These are phyloP conservation scores for Zalophus californianus DNA, from an alignment of 2,797 vertebrate genomes.

Conservation along the genomic window DNA sequence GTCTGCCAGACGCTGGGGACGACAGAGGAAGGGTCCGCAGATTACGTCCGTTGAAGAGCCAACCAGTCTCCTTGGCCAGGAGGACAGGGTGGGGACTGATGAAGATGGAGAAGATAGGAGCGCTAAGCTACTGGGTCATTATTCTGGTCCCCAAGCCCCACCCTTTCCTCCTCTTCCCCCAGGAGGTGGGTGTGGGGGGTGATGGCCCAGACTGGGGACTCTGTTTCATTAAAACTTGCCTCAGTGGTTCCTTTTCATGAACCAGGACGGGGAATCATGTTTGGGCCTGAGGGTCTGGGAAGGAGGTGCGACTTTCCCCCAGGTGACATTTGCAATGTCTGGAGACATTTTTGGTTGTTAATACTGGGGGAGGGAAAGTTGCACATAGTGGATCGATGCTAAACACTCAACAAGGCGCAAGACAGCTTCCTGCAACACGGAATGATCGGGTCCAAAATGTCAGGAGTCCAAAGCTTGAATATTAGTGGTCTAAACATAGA, in stretches of 20 bases:
- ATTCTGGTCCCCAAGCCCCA: not conserved
- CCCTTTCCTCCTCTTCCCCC: not conserved
- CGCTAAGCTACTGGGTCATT: not conserved
- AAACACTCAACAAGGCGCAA: accelerated
- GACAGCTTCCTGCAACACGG: not conserved
- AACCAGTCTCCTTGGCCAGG: not conserved
- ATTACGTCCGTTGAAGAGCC: not conserved
- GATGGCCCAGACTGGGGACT: not conserved
- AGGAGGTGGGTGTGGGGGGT: not conserved
- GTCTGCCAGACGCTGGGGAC: not conserved
- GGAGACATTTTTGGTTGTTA: too few relatives aligned
- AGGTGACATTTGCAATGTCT: not conserved
- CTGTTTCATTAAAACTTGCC: not conserved
- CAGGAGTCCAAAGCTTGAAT: not conserved
- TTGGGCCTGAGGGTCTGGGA: not conserved
- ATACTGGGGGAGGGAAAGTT: not conserved
- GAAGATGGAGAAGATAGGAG: not conserved
- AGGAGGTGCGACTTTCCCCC: not conserved
- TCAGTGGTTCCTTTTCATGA: not conserved
- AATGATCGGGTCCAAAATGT: not conserved
- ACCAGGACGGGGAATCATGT: not conserved
- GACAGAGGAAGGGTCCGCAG: not conserved
- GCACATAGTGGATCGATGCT: not conserved
- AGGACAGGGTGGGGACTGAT: too few relatives aligned
- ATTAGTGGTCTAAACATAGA: not conserved